A percentile compares a stretch with the other conserved stretches of the same genome.
Conservation (phyloP, 30 jellyfish, hydroid and myxozoan genomes). For the Aurelia sp. region DNA sequence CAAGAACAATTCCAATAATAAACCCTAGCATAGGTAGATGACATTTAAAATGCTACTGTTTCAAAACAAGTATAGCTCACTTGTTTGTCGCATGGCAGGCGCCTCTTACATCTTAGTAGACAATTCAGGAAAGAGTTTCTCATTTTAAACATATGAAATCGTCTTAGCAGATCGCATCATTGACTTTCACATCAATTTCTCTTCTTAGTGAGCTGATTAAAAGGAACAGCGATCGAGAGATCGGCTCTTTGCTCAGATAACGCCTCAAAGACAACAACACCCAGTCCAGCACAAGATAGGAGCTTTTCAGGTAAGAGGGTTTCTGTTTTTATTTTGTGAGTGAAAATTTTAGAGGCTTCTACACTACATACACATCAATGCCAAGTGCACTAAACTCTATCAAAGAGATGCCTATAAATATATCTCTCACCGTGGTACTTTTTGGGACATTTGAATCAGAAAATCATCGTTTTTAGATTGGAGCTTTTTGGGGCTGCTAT, state of each 20-base stretch:
- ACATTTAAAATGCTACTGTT: slow-evolving; percentile 4
- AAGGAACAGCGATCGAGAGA: slow-evolving; percentile 51
- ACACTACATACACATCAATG: too few species aligned
- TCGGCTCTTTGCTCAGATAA: slow-evolving; percentile 56
- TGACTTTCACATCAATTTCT: slow-evolving; percentile 50
- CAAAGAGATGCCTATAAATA: too few species aligned
- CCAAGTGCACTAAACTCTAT: too few species aligned
- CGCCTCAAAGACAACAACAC: slow-evolving; percentile 22
- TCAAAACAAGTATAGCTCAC: neutral
- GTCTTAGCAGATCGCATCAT: slow-evolving; percentile 53
- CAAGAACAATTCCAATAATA: too few species aligned
- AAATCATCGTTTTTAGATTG: too few species aligned
- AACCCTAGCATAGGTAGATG: neutral
- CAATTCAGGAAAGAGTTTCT: slow-evolving; percentile 24
- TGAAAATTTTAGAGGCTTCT: too few species aligned
- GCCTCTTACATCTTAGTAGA: slow-evolving; percentile 45
- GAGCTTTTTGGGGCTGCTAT: too few species aligned
- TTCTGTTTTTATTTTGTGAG: too few species aligned
- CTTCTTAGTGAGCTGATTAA: slow-evolving; percentile 34
- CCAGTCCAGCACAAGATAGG: too few species aligned
- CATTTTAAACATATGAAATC: slow-evolving; percentile 35
- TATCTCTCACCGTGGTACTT: too few species aligned
- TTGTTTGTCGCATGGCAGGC: slow-evolving; percentile 42
- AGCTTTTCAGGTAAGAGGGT: too few species aligned
- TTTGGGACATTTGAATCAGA: too few species aligned